These are phyloP conservation scores for Syrista parreyssii DNA, from an alignment of 2,888 invertebrate genomes.

Conservation along the genomic window DNA sequence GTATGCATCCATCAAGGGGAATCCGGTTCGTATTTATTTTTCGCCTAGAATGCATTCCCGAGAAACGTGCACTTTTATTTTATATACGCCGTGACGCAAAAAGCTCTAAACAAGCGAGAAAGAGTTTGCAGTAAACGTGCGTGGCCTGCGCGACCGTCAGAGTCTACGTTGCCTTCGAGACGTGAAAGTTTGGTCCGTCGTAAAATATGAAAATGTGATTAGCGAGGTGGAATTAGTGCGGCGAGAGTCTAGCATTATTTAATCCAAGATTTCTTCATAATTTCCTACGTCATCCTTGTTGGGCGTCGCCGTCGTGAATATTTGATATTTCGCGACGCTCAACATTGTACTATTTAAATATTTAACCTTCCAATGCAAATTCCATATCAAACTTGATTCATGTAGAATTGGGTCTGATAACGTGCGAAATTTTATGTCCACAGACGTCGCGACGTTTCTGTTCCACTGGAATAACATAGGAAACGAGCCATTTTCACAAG, in stretches of 20 bases:
- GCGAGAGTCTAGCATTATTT: background rate
- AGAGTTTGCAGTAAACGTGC: background rate
- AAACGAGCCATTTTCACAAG: background rate
- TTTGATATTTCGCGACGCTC: background rate
- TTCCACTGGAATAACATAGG: background rate
- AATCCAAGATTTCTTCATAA: background rate
- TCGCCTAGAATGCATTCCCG: background rate
- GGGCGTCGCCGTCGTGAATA: background rate
- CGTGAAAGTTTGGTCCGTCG: slow-evolving; percentile 29
- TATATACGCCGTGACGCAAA: background rate
- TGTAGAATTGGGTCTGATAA: background rate
- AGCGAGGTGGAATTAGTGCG: background rate
- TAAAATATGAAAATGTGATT: slow-evolving; percentile 40
- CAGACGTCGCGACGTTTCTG: background rate
- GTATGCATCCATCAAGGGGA: background rate
- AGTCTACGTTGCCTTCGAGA: background rate
- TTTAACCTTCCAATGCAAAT: background rate
- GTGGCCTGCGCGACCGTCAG: background rate
- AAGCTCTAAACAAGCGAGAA: background rate
- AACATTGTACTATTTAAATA: background rate
- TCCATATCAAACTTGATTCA: background rate
- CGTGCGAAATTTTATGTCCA: background rate
- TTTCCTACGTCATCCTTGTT: background rate
- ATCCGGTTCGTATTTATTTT: background rate
- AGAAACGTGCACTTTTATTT: background rate